These are phyloP conservation scores for Karalla daura DNA, from an alignment of 2,797 vertebrate genomes.

Conservation along the genomic window DNA sequence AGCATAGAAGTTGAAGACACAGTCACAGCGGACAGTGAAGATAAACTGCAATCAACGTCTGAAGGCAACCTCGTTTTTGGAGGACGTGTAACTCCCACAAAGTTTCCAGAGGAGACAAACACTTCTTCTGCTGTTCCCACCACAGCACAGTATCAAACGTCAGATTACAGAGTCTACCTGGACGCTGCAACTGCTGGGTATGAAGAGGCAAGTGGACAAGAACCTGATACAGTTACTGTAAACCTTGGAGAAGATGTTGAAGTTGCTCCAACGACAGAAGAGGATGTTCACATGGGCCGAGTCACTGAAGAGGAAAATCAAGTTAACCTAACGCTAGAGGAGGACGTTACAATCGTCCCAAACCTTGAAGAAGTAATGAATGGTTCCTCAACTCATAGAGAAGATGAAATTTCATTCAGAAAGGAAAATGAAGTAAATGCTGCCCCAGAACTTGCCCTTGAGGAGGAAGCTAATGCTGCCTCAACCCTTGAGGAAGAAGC, in stretches of 20 bases:
- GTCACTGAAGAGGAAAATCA: not conserved
- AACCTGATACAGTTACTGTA: constrained; percentile 34
- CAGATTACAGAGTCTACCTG: constrained; percentile 44
- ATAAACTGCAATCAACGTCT: constrained; percentile 37
- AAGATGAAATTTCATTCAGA: not conserved
- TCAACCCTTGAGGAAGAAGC: not conserved
- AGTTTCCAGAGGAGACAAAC: constrained; percentile 38
- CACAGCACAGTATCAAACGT: constrained; percentile 32
- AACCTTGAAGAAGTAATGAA: not conserved
- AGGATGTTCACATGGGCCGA: not conserved
- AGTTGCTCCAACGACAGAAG: constrained; percentile 3
- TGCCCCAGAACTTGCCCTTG: not conserved
- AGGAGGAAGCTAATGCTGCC: not conserved
- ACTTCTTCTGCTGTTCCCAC: constrained; percentile 35
- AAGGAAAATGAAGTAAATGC: not conserved
- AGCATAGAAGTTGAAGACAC: constrained; percentile 64
- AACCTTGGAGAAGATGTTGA: constrained; percentile 16
- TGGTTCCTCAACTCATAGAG: not conserved
- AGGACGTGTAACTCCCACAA: constrained; percentile 37
- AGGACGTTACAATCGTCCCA: not conserved
- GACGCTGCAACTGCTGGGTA: constrained; percentile 39
- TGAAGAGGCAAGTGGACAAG: constrained; percentile 72
- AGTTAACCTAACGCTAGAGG: not conserved
- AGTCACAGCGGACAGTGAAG: constrained; percentile 43
- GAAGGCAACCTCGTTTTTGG: constrained; percentile 29